phyloP scores from a whole-genome alignment of 2,888 invertebrate genomes.

The Cylloceria caligata region DNA sequence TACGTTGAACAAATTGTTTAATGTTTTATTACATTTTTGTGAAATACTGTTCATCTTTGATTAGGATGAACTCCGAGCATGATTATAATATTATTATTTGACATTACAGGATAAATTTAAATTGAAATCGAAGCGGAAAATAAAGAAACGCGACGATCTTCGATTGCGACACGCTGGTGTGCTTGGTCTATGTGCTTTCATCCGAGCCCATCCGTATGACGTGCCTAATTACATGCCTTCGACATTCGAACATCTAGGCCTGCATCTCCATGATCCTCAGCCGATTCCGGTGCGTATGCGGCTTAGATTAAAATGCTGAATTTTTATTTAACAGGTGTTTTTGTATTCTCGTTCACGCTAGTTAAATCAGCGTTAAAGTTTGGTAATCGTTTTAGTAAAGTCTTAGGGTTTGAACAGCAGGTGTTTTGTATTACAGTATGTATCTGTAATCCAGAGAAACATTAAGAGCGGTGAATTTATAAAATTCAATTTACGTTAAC shows the following conservation, averaged over 20 bases:
- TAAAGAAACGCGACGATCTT: slow-evolving; percentile 79
- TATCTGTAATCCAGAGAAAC: no score
- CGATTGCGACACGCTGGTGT: slow-evolving; percentile 93
- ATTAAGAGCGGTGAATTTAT: no score
- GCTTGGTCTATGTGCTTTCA: slow-evolving; percentile 94
- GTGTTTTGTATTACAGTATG: no score
- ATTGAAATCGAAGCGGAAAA: slow-evolving; percentile 85
- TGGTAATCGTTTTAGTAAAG: no score
- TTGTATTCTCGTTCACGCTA: no score
- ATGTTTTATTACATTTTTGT: no score
- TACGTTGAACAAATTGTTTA: background rate
- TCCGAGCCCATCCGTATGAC: slow-evolving; percentile 95
- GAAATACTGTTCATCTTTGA: no score
- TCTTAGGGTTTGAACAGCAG: no score
- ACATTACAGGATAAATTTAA: slow-evolving; percentile 86
- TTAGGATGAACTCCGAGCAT: no score
- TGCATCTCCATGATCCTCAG: slow-evolving; percentile 94
- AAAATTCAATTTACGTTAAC: no score
- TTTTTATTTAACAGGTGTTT: background rate
- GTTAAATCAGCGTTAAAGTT: no score
- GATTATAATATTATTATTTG: slow-evolving; percentile 13
- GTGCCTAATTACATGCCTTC: slow-evolving; percentile 92
- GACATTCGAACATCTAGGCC: slow-evolving; percentile 91
- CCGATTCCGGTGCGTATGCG: slow-evolving; percentile 91
- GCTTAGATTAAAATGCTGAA: background rate